These are phyloP conservation scores for Phaetusa simplex DNA, from an alignment of 2,113 vertebrate genomes.

Conservation along the genomic window DNA sequence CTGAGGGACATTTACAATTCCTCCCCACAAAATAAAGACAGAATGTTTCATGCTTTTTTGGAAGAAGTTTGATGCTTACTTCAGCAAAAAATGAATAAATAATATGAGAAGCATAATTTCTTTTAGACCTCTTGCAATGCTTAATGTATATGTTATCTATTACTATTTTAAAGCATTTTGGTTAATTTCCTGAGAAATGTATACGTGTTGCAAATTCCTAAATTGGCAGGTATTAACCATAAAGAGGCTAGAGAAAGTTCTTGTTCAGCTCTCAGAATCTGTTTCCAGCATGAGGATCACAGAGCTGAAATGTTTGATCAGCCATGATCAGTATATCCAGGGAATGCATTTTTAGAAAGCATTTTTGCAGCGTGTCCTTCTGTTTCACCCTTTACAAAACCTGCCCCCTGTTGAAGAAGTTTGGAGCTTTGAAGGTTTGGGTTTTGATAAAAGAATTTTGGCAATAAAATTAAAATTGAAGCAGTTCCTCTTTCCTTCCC, in stretches of 20 bases:
- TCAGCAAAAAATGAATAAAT: constrained; percentile 31
- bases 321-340: not conserved
- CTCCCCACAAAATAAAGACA: not conserved
- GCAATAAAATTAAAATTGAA: not conserved
- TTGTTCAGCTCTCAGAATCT: not conserved
- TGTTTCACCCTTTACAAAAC: not conserved
- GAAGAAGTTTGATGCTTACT: constrained; percentile 9
- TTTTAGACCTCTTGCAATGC: not conserved
- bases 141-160: not conserved
- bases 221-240: not conserved
- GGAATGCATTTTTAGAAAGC: not conserved
- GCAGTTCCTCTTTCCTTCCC: not conserved
- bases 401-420: not conserved
- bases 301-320: not conserved
- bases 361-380: not conserved
- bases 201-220: not conserved
- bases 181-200: not conserved
- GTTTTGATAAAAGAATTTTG: not conserved
- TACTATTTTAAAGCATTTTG: not conserved
- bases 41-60: not conserved
- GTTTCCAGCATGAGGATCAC: not conserved
- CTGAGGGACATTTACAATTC: constrained; percentile 27
- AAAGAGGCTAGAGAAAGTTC: not conserved
- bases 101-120: not conserved
- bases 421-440: not conserved